Base-by-base conservation (phyloP, 1,140 invertebrate species). In the Atopsyche davidsoni region DNA sequence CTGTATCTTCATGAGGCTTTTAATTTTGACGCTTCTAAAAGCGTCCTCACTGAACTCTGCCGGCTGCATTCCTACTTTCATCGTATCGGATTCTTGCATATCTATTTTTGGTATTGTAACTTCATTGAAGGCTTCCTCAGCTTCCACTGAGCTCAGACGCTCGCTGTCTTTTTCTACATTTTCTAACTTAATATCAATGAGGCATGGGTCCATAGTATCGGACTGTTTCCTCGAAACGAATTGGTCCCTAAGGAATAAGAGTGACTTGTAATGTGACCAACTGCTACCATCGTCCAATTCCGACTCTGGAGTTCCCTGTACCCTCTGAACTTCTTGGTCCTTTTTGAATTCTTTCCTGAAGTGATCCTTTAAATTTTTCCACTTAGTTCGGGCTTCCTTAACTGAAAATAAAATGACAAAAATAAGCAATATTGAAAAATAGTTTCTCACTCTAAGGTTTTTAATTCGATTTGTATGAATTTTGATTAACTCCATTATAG, bases 291-390 rank as follows among this genome's bases (percentile, higher is more conserved):
- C 22, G 2, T 25, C 22, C 9, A 34, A 36, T 11, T 49, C n/a
- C n/a, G n/a, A n/a, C 46, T 38, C n/a, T 34, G 11, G 14, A 13
- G 4, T 36, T 23, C 2, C 34, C 32, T 34, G 43, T n/a, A n/a
- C n/a, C n/a, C n/a, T n/a, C n/a, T n/a, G n/a, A n/a, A n/a, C 7
- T 3, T 32, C 46, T 31, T 49, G 36, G 13, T 41, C 38, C 23
- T 49, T 49, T 13, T 32, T 39, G 14, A 13, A 49, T 22, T 49
- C 46, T 16, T 49, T 49, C 2, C 46, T 34, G 34, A 49, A 49
- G 11, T 49, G 46, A 31, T 49, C 46, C 16, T 49, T 49, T 6
- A 49, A 21, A 25, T 49, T 49, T 23, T 49, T 49, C 46, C 46
- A 49, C 18, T 49, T 49, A n/a, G 36, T 40, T 11, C 46, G 46